phyloP scores from a whole-genome alignment of 2,113 vertebrate species.

The Ophiodon elongatus region DNA sequence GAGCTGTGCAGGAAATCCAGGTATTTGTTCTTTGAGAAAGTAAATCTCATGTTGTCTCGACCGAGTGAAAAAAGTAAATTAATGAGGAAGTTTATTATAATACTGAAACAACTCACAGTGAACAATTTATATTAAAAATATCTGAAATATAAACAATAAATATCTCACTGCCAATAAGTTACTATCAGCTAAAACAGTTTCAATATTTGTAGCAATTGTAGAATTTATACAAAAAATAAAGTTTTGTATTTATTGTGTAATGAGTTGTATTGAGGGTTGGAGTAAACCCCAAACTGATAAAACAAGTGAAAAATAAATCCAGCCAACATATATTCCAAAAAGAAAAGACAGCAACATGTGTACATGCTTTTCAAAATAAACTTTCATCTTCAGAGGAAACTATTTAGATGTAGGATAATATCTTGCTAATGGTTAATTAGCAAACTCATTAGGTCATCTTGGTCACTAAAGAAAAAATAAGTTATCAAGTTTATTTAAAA shows the following conservation, averaged over 20 bases:
- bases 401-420: background rate
- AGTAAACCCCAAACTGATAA: background rate
- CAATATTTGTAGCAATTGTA: background rate
- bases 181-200: background rate
- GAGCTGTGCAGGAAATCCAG: background rate
- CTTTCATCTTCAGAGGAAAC: background rate
- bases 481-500: background rate
- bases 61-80: background rate
- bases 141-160: background rate
- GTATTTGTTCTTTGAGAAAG: background rate
- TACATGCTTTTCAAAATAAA: background rate
- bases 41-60: background rate
- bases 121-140: background rate
- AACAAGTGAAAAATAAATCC: background rate
- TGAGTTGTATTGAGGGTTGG: background rate
- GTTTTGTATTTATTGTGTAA: background rate
- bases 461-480: background rate
- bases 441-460: background rate
- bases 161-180: background rate
- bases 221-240: background rate
- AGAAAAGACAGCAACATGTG: background rate
- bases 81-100: conserved; percentile 4
- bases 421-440: background rate
- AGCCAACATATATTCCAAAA: background rate
- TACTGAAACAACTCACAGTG: background rate